Evolutionary conservation across 2,113 vertebrate species (phyloP).

Genomic region (Anolis carolinensis): DNA sequence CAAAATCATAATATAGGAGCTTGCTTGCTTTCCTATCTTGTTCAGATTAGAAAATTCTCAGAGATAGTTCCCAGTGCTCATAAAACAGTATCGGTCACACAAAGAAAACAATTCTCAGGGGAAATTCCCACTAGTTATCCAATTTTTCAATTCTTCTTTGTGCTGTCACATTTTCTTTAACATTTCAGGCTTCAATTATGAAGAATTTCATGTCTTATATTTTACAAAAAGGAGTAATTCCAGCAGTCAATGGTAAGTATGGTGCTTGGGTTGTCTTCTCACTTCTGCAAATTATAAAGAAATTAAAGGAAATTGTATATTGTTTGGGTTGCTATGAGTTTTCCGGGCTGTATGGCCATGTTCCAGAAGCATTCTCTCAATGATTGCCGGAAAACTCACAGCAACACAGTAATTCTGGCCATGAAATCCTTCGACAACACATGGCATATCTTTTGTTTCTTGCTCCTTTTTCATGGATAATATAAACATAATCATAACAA

Average conservation of each 20-base stretch:
- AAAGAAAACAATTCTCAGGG: neutral
- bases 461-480: neutral
- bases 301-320: neutral
- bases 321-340: too few species aligned
- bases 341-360: too few species aligned
- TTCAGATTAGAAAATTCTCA: neutral
- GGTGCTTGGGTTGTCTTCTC: neutral
- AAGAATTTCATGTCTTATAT: slow-evolving; percentile 77
- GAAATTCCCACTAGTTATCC: too few species aligned
- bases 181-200: slow-evolving; percentile 67
- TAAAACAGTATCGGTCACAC: neutral
- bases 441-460: neutral
- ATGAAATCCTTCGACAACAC: too few species aligned
- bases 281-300: neutral
- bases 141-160: neutral
- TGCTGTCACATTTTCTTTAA: slow-evolving; percentile 20
- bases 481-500: neutral
- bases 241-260: slow-evolving; percentile 74
- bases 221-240: slow-evolving; percentile 74
- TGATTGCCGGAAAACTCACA: too few species aligned
- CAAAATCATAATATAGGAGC: neutral
- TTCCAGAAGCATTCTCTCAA: too few species aligned
- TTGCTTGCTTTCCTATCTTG: neutral
- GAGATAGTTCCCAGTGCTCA: neutral
- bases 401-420: too few species aligned